Conservation (phyloP, 1,140 invertebrate species). For the Maniola jurtina region DNA sequence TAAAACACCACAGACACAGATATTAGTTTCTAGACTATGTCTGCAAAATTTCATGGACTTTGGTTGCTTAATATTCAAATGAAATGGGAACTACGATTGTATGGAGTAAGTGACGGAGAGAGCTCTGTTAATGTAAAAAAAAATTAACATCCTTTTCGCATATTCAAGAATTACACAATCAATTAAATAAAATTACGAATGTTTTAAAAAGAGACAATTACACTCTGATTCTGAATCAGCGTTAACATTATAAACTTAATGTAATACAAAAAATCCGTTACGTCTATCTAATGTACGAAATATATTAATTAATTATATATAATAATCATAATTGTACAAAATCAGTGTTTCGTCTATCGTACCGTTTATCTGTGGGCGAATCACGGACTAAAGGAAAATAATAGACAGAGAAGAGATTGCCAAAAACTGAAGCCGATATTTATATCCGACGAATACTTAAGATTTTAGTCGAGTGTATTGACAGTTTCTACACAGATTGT, state of each 20-base stretch:
- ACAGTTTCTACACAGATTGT: too few relatives aligned
- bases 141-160: constrained; percentile 4
- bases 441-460: too few relatives aligned
- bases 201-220: constrained; percentile 38
- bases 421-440: too few relatives aligned
- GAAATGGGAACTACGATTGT: too few relatives aligned
- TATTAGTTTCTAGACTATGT: too few relatives aligned
- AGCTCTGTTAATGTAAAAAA: background rate
- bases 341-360: constrained; percentile 12
- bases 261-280: constrained; percentile 49
- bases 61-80: too few relatives aligned
- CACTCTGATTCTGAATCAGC: constrained; percentile 64
- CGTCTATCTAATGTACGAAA: constrained; percentile 57
- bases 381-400: background rate
- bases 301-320: constrained; percentile 32
- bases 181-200: constrained; percentile 49
- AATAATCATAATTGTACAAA: constrained; percentile 39
- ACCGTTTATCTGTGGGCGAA: constrained; percentile 18
- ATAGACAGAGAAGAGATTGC: too few relatives aligned
- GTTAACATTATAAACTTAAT: constrained; percentile 47
- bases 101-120: too few relatives aligned
- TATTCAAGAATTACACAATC: constrained; percentile 29
- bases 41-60: too few relatives aligned
- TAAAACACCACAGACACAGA: too few relatives aligned
- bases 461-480: too few relatives aligned